Base-by-base conservation (phyloP, 2,113 vertebrate species). In the Callionymus lyra region DNA sequence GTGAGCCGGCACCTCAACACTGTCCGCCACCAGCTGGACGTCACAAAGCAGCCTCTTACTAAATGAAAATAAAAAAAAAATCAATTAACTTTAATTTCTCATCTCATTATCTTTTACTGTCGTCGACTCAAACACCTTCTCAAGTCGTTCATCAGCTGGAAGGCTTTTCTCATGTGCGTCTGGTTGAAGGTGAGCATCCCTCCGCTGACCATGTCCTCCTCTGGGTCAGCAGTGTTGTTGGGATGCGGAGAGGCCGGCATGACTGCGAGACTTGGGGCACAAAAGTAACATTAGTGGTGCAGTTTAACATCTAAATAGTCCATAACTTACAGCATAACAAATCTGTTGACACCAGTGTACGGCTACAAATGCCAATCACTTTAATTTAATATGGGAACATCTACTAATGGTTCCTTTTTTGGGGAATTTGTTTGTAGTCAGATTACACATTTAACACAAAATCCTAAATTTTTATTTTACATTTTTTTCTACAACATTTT, bases 71-170 rank as follows among this genome's bases (percentile, higher is more conserved):
- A 9, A 50, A 21, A 42, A 21, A 31, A 27, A n/a, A 31, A 19
- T 4, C 12, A 9, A 3, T 31, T 41, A 6, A 9, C 21, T 27
- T 27, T n/a, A n/a, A n/a, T n/a, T 8, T 27, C 21, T 27, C 21
- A 4, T 27, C 21, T 8, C 21, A 27, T 27, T 4, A 8, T 8
- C 21, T 27, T 27, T 8, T 8, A 27, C 21, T 27, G 21, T 5
- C 4, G 4, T 27, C 21, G 4, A 27, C 8, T 27, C 21, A 27
- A 72, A 9, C 81, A 93, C 94, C 91, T 94, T 59, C 94, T 84
- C 54, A 97, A 77, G 49, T 95, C 92, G 47, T 97, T 94, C 93
- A 97, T 97, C 58, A 93, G 82, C 79, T 86, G 90, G 80, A 97
- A 97, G 1, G 94, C 92, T 72, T 94, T 97, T 74, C 84, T 92